A percentile compares a stretch with the other conserved stretches of the same genome.
phyloP scores from a whole-genome alignment of 2,888 invertebrate genomes.

The Patella depressa region DNA sequence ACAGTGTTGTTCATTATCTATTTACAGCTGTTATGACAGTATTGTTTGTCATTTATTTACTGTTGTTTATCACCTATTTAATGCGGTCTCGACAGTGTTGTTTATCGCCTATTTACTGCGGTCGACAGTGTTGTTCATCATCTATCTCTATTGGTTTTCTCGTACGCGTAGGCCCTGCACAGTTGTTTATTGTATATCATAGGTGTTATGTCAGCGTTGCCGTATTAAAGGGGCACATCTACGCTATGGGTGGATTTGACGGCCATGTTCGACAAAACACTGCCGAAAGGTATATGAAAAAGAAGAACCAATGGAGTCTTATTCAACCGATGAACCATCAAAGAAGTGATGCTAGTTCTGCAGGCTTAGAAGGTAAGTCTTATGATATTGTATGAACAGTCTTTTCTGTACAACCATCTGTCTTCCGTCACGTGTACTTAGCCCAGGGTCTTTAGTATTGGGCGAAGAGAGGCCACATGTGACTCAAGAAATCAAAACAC shows the following conservation, averaged over 20 bases:
- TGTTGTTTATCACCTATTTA: too few species aligned
- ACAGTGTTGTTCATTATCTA: too few species aligned
- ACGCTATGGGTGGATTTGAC: slow-evolving; percentile 83
- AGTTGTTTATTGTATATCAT: slow-evolving; percentile 13
- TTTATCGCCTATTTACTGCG: too few species aligned
- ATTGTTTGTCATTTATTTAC: too few species aligned
- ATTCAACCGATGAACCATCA: slow-evolving; percentile 76
- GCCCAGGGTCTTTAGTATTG: too few species aligned
- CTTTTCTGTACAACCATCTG: not conserved
- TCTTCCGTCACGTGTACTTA: not conserved
- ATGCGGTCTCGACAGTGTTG: too few species aligned
- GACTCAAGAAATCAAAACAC: too few species aligned
- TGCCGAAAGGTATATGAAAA: slow-evolving; percentile 84
- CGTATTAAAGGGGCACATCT: slow-evolving; percentile 79
- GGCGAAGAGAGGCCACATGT: too few species aligned
- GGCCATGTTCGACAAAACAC: slow-evolving; percentile 90
- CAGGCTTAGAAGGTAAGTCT: slow-evolving; percentile 59
- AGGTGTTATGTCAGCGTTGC: slow-evolving; percentile 93
- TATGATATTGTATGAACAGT: not conserved
- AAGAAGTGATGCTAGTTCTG: slow-evolving; percentile 71
- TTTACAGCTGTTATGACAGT: too few species aligned
- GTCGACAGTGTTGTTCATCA: too few species aligned
- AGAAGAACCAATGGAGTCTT: slow-evolving; percentile 85
- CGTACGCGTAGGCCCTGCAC: too few species aligned
- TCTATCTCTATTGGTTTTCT: too few species aligned